These are phyloP conservation scores for Parnassius mnemosyne DNA, from an alignment of 2,888 invertebrate species.

Conservation along the genomic window DNA sequence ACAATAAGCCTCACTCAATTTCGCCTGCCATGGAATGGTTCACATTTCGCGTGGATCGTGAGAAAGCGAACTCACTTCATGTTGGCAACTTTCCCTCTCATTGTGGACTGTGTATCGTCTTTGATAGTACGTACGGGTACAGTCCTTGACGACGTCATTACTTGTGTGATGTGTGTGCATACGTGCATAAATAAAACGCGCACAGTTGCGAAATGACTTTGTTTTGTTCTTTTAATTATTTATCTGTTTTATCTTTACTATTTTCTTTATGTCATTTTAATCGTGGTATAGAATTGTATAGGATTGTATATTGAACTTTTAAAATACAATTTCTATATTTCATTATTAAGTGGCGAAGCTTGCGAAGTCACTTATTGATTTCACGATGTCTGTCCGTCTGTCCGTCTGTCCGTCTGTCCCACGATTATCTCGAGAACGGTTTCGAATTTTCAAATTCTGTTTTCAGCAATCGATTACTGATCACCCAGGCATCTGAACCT, in stretches of 20 bases:
- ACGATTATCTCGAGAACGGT: no score
- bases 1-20: background rate
- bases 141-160: conserved; percentile 9
- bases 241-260: background rate
- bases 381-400: no score
- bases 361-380: no score
- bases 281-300: no score
- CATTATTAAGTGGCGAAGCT: no score
- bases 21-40: conserved; percentile 35
- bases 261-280: no score
- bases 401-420: no score
- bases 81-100: conserved; percentile 46
- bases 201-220: background rate
- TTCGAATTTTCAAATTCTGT: no score
- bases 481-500: no score
- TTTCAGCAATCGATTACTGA: no score
- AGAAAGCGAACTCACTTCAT: conserved; percentile 45
- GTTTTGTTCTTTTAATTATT: background rate
- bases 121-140: background rate
- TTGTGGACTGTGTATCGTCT: conserved; percentile 22
- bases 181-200: background rate
- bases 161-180: background rate
- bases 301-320: no score
- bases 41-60: conserved; percentile 47
- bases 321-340: no score